phyloP scores from a whole-genome alignment of 1,140 invertebrate species.

The Procambarus clarkii region DNA sequence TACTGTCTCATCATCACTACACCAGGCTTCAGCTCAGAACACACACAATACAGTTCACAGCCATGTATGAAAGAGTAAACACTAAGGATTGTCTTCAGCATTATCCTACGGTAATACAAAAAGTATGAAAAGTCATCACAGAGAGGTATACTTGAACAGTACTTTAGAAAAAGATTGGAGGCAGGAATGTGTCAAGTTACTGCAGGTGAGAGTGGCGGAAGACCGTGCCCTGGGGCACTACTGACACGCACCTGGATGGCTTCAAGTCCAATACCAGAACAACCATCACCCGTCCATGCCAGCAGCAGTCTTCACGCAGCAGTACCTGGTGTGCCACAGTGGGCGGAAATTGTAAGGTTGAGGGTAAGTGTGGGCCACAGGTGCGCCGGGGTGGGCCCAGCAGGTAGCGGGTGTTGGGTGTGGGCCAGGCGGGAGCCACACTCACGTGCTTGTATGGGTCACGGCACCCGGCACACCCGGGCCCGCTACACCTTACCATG shows the following conservation, averaged over 20 bases:
- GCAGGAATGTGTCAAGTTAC: constrained; percentile 20
- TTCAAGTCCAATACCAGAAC: background rate
- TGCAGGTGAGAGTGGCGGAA: constrained; percentile 15
- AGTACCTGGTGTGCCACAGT: background rate
- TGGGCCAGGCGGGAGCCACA: constrained; percentile 17
- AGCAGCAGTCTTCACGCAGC: background rate
- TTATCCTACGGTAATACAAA: constrained; percentile 50
- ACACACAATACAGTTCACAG: constrained; percentile 39
- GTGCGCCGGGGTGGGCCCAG: constrained; percentile 44
- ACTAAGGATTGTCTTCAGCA: constrained; percentile 47
- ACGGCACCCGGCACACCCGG: constrained; percentile 36
- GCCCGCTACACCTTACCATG: constrained; percentile 53
- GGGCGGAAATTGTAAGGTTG: constrained; percentile 1
- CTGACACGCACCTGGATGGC: constrained; percentile 16
- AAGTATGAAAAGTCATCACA: constrained; percentile 57
- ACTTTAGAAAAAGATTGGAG: constrained; percentile 9
- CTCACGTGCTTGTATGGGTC: constrained; percentile 35
- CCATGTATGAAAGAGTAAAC: constrained; percentile 48
- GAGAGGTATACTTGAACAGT: constrained; percentile 11
- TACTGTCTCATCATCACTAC: background rate
- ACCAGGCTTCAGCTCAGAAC: background rate
- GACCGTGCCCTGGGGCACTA: background rate
- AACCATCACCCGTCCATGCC: constrained; percentile 11
- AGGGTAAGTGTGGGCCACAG: constrained; percentile 28
- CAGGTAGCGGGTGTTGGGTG: constrained; percentile 29